Evolutionary conservation across 2,888 invertebrate species (phyloP).

Genomic region (Coelinius sp.): DNA sequence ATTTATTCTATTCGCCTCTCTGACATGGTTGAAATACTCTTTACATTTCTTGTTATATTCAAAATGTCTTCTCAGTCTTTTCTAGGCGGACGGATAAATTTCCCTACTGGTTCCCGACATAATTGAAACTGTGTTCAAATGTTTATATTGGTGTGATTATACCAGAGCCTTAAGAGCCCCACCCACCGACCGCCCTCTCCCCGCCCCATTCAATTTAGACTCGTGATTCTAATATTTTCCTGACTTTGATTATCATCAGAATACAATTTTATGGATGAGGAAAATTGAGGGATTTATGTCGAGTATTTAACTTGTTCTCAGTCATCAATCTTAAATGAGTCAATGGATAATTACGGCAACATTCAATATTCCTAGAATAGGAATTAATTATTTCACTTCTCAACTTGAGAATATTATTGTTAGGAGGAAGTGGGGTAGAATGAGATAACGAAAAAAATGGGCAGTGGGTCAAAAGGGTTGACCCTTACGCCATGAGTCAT

Average conservation of each 20-base stretch:
- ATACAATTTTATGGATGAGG: background rate
- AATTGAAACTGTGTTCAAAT: background rate
- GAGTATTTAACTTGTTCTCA: background rate
- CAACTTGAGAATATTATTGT: too few relatives aligned
- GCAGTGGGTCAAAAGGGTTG: too few relatives aligned
- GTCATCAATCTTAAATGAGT: background rate
- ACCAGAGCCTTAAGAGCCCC: background rate
- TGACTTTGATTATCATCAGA: background rate
- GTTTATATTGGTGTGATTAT: background rate
- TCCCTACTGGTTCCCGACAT: too few relatives aligned
- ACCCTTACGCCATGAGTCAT: too few relatives aligned
- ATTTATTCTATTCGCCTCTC: background rate
- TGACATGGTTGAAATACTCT: background rate
- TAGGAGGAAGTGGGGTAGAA: too few relatives aligned
- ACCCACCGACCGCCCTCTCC: background rate
- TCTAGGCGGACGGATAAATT: too few relatives aligned
- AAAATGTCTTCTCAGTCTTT: too few relatives aligned
- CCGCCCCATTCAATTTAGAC: slow-evolving; percentile 3
- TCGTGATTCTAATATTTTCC: background rate
- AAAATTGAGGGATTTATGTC: background rate
- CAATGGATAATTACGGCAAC: background rate
- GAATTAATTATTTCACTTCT: too few relatives aligned
- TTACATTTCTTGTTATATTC: too few relatives aligned
- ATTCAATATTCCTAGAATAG: too few relatives aligned
- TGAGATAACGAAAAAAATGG: too few relatives aligned